Evolutionary conservation across 2,113 vertebrate species (phyloP).

Genomic region (Sorex araneus): DNA sequence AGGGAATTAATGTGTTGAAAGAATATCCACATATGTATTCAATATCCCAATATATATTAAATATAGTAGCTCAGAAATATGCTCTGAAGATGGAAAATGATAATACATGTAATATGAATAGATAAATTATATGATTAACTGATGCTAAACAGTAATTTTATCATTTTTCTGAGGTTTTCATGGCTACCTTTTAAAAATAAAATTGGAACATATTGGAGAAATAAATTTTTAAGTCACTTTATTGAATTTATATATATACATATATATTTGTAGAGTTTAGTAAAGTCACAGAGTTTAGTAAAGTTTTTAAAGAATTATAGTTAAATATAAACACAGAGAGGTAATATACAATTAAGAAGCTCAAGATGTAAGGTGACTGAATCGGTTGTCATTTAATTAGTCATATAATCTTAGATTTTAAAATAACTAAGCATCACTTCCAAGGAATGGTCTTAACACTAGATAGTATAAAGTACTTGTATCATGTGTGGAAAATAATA

Average conservation of each 20-base stretch:
- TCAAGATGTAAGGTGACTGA: background rate
- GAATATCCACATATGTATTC: background rate
- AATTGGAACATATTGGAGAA: no score
- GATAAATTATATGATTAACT: background rate
- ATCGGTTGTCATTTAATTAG: background rate
- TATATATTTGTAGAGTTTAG: no score
- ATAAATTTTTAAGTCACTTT: no score
- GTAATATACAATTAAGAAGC: background rate
- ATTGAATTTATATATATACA: background rate
- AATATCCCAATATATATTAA: background rate
- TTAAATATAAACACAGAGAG: background rate
- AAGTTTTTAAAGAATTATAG: background rate
- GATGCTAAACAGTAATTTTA: background rate
- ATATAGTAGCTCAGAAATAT: background rate
- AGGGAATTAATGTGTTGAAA: slow-evolving; percentile 22
- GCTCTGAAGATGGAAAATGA: background rate
- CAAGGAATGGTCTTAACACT: background rate
- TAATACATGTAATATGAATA: background rate
- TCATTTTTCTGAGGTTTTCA: slow-evolving; percentile 7
- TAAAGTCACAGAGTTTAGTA: no score
- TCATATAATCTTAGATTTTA: background rate
- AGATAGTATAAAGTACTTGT: background rate
- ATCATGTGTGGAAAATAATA: slow-evolving; percentile 5
- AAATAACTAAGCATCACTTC: background rate
- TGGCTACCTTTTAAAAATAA: no score